Base-by-base conservation (phyloP, 2,113 vertebrate species). In the Oncorhynchus tshawytscha region DNA sequence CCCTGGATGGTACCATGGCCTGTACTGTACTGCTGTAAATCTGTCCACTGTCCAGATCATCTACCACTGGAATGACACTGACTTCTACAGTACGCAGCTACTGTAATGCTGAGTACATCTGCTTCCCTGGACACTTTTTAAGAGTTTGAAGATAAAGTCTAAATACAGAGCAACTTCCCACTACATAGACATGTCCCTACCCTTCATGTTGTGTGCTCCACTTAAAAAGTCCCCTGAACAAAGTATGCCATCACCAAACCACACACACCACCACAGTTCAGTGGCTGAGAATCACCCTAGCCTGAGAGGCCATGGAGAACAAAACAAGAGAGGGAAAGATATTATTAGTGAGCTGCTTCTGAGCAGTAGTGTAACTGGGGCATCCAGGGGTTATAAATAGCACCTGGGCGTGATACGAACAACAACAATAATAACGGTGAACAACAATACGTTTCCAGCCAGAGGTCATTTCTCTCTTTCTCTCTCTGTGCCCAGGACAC, bases 401-500 rank as follows among this genome's bases (percentile, higher is more conserved):
- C 16, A 34, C 70, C 51, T 24, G 62, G 67, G 34, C 70, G 72
- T 74, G 34, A 77, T 64, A 65, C 39, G 11, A 2, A 45, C 39
- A 45, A 77, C 13, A 45, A 77, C 13, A 5, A 64, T 22, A 64
- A 64, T 24, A 25, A 24, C n/a, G n/a, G 60, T 24, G 11, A 22
- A 2, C 12, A 25, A 48, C n/a, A 48, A 24, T 25, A 12, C 5
- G 39, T 49, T n/a, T 13, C 24, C 6, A 9, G 69, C 6, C 11
- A 1, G 49, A n/a, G 11, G 45, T 48, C 69, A n/a, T 48, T 51
- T 48, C 8, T 45, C 34, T 39, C 39, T 45, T 4, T 54, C 51
- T 54, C 4, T 69, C 22, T 65, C 65, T 67, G 51, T 13, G 51
- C 51, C 15, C 51, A 16, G 16, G 51, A 54, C 51, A 18, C 15